phyloP scores from a whole-genome alignment of 2,113 vertebrate species.

The Neolamprologus toae region DNA sequence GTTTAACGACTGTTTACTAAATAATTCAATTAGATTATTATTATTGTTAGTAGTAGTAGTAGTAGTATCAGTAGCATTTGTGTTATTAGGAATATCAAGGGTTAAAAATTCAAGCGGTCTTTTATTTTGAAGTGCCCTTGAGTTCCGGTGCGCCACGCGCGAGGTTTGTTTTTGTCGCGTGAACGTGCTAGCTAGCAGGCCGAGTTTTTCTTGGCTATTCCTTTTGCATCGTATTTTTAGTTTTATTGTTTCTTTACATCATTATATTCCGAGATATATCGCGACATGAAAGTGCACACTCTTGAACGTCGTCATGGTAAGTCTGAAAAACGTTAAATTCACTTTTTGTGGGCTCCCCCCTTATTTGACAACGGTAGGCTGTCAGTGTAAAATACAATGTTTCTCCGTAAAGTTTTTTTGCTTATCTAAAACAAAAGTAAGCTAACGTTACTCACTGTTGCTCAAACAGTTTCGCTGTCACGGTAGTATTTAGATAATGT shows the following conservation, averaged over 20 bases:
- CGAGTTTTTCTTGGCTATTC: neutral
- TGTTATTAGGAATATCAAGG: neutral
- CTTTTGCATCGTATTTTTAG: neutral
- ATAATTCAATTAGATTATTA: neutral
- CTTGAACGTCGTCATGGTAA: neutral
- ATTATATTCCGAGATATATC: neutral
- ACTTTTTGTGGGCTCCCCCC: neutral
- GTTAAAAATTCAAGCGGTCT: neutral
- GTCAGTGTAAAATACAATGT: neutral
- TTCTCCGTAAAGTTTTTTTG: neutral
- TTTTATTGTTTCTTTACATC: neutral
- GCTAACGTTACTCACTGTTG: neutral
- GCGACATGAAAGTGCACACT: neutral
- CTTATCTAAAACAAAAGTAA: neutral
- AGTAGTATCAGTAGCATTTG: no score
- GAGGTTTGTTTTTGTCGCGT: constrained; percentile 25
- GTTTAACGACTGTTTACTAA: neutral
- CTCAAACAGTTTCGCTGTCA: neutral
- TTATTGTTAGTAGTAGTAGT: neutral
- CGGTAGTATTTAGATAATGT: neutral
- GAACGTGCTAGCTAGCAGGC: neutral
- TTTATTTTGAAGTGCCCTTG: constrained; percentile 24
- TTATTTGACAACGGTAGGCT: neutral
- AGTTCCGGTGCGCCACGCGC: constrained; percentile 31
- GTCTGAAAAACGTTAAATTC: neutral